Base-by-base conservation (phyloP, 2,888 invertebrate species). In the Gari tellinella region DNA sequence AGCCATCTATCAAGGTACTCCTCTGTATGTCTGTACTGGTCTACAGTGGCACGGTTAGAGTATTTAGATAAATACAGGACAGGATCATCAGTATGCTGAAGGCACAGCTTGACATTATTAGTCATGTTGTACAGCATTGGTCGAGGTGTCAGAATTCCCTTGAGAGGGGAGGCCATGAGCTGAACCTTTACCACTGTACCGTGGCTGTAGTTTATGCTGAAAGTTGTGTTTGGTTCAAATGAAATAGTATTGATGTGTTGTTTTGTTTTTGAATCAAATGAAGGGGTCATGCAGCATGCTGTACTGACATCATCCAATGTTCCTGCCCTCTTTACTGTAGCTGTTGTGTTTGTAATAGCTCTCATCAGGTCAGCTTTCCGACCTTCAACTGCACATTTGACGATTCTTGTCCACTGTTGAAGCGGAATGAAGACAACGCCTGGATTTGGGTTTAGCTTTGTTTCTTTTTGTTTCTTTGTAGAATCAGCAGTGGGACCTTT, bases 1-100 rank as follows among this genome's bases (percentile, higher is more conserved):
- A 80, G 26, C 86, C 86, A 85, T 21, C 65, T 72, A 12, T 67
- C 64, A 1, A 80, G 26, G 56, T 85, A 85, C 8, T 72, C 45
- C 12, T 52, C 43, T 0, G 67, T 48, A 25, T 37, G 53, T 0
- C 49, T 21, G 48, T 81, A 82, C n/a, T 23, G 31, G 12, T 63
- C 48, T 15, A 63, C 58, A 14, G 83, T 73, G 14, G 72, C 52
- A 8, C 45, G 52, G n/a, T 76, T 79, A 17, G 81, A 69, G 60
- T 80, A 82, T 19, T 62, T 63, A n/a, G 68, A 57, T 10, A 86
- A 58, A 23, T 66, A 53, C 46, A 69, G 63, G 0, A 83, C 76
- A 40, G 84, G 84, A 51, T 85, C 78, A 21, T 74, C 67, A 8
- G 66, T 65, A 52, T 85, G 84, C 17, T 74, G 75, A 25, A 83